A percentile compares a stretch with the other conserved stretches of the same genome.
phyloP scores from a whole-genome alignment of 2,797 vertebrate species.

The Chelonia mydas region DNA sequence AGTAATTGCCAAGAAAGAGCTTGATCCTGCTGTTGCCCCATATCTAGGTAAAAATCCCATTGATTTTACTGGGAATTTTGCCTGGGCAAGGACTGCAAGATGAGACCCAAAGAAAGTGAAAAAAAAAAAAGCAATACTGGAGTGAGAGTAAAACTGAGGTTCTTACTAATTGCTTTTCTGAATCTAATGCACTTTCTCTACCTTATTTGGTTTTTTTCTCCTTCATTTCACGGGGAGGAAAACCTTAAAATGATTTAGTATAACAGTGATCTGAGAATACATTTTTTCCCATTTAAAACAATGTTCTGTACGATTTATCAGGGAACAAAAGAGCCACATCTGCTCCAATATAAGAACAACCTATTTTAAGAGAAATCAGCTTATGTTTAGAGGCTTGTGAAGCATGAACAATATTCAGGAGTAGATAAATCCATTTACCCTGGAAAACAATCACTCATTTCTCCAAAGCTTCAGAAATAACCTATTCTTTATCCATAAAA shows the following conservation, averaged over 20 bases:
- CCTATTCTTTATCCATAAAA: slow-evolving; percentile 17
- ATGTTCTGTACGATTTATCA: background rate
- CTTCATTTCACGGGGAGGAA: background rate
- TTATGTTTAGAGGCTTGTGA: background rate
- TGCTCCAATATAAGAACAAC: background rate
- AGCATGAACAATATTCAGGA: slow-evolving; percentile 10
- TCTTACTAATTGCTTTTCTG: background rate
- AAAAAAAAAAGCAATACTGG: background rate
- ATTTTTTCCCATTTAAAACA: background rate
- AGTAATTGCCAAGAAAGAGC: background rate
- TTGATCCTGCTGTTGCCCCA: background rate
- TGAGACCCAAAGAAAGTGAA: background rate
- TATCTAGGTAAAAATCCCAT: background rate
- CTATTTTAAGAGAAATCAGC: background rate
- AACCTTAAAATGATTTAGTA: background rate
- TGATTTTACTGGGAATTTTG: slow-evolving; percentile 20
- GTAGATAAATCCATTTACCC: slow-evolving; percentile 17
- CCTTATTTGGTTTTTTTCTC: background rate
- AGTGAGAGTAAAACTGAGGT: background rate
- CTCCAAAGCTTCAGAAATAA: background rate
- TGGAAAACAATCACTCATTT: slow-evolving; percentile 4
- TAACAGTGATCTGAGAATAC: background rate
- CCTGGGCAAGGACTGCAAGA: background rate
- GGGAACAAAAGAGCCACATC: background rate
- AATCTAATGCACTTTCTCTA: background rate